Percentiles rank a stretch among this genome's conserved stretches.
These are phyloP conservation scores for Periphyllus acericola DNA, from an alignment of 2,888 invertebrate species.

Conservation along the genomic window DNA sequence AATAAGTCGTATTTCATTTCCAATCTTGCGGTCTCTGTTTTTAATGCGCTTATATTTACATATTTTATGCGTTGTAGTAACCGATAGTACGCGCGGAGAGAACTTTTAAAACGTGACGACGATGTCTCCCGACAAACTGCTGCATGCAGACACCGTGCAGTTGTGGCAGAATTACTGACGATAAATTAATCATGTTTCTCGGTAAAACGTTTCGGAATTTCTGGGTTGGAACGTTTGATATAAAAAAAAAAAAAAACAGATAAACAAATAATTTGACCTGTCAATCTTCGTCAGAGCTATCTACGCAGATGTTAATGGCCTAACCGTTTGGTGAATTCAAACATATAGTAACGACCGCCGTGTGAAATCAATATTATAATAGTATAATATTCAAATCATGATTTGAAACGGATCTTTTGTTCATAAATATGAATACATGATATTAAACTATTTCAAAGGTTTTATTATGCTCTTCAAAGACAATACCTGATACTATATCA, in stretches of 20 bases:
- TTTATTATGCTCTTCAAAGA: too few relatives aligned
- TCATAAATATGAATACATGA: too few relatives aligned
- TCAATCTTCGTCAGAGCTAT: neutral
- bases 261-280: neutral
- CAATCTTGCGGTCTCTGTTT: constrained; percentile 1
- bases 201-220: constrained; percentile 5
- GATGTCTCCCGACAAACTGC: neutral
- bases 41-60: neutral
- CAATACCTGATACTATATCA: too few relatives aligned
- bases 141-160: neutral
- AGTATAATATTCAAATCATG: too few relatives aligned
- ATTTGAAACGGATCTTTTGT: too few relatives aligned
- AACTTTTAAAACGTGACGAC: neutral
- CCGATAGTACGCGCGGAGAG: neutral
- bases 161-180: neutral
- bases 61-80: neutral
- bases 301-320: neutral
- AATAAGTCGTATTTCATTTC: constrained; percentile 14
- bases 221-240: neutral
- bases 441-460: too few relatives aligned
- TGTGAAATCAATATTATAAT: too few relatives aligned
- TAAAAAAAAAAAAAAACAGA: neutral
- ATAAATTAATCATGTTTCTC: constrained; percentile 4
- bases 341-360: too few relatives aligned
- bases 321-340: too few relatives aligned